Conservation (phyloP, 2,797 vertebrate genomes). For the Brachyalestes nurse region DNA sequence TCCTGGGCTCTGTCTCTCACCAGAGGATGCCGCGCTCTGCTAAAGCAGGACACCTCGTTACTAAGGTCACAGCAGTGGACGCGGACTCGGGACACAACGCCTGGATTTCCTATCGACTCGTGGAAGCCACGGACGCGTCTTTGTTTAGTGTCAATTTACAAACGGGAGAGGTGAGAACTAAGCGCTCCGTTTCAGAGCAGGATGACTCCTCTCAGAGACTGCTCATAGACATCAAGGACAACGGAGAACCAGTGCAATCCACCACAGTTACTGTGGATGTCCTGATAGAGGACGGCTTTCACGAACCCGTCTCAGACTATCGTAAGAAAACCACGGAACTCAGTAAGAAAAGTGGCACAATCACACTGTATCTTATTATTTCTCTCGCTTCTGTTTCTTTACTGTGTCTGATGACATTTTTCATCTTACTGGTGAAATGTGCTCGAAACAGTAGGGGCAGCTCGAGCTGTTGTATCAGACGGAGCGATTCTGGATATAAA, state of each 20-base stretch:
- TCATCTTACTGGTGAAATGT: slow-evolving; percentile 74
- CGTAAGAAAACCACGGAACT: slow-evolving; percentile 68
- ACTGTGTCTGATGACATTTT: slow-evolving; percentile 72
- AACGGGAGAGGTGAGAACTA: slow-evolving; percentile 71
- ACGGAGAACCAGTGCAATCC: slow-evolving; percentile 59
- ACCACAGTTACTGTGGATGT: slow-evolving; percentile 58
- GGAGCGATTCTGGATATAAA: slow-evolving; percentile 61
- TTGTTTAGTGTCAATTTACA: slow-evolving; percentile 66
- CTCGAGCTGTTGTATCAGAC: slow-evolving; percentile 69
- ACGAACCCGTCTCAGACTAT: slow-evolving; percentile 64
- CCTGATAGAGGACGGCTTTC: slow-evolving; percentile 52
- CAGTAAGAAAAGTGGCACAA: slow-evolving; percentile 62
- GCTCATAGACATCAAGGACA: slow-evolving; percentile 62
- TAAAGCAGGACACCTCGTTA: slow-evolving; percentile 73
- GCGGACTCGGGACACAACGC: slow-evolving; percentile 79
- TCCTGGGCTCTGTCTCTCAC: slow-evolving; percentile 70
- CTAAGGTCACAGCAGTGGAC: slow-evolving; percentile 77
- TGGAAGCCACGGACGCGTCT: slow-evolving; percentile 56
- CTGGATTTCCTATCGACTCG: slow-evolving; percentile 65
- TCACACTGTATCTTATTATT: slow-evolving; percentile 72
- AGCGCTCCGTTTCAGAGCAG: slow-evolving; percentile 66
- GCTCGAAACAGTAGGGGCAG: slow-evolving; percentile 65
- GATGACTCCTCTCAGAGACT: slow-evolving; percentile 64
- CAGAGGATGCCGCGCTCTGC: slow-evolving; percentile 70
- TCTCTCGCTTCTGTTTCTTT: slow-evolving; percentile 74